Evolutionary conservation across 35 echinoderm and acorn worm genomes (phyloP), one percentile per base, ranked within the genome.

Genomic region (Eucidaris tribuloides): DNA sequence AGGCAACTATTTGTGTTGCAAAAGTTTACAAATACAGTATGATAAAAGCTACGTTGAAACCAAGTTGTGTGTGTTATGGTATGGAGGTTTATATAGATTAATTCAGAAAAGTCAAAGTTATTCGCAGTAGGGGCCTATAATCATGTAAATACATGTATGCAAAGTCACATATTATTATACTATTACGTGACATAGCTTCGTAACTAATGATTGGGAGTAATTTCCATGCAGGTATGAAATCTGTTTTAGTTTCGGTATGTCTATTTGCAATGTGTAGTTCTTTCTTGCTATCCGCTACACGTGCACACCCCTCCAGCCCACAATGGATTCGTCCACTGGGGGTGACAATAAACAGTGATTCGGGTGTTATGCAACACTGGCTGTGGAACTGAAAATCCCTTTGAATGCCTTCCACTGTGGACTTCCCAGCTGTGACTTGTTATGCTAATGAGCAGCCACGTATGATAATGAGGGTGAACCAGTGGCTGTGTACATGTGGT

Each of bases 381-480:
- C 44, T 74, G 13, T 40, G 11, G 23, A 35, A 42, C 11, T 24
- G 38, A 9, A 35, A 35, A 35, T 40, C 30, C 41, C 40, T 4
- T 24, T 44, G 35, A 35, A 38, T 42, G 68, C 68, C 37, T 42
- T 41, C 22, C 37, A 74, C 44, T 74, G 68, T 74, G 68, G n/a
- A 74, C 24, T 38, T 33, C 36, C 38, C 68, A 74, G 68, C 68
- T 74, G 68, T 74, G 68, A 74, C 35, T 27, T 74, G 68, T 74
- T 74, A 74, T 74, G 68, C 68, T 74, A 74, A 74, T 74, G 68
- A 35, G 15, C 44, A 36, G 35, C 68, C 9, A 52, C 68, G 34
- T 74, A 74, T 74, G 68, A 74, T 74, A 74, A 74, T 74, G 68
- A 74, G 68, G 68, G 14, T 74, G 1, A 74, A 40, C 48, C 48